A percentile compares a stretch with the other conserved stretches of the same genome.
Evolutionary conservation across 2,113 vertebrate species (phyloP).

Genomic region (Istiophorus platypterus): DNA sequence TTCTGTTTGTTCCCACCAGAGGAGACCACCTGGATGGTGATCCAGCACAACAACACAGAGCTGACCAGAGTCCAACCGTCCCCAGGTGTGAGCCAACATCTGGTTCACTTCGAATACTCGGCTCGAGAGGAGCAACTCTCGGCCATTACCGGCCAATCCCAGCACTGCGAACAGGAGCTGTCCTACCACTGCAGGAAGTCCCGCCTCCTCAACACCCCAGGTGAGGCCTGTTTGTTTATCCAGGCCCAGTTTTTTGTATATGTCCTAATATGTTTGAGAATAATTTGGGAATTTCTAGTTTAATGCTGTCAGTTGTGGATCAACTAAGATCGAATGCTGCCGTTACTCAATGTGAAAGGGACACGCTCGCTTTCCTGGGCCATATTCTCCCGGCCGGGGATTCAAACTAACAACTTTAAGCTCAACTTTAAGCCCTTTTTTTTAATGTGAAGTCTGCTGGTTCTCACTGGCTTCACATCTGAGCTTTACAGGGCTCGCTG

Average conservation of each 20-base stretch:
- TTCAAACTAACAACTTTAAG: too few species aligned
- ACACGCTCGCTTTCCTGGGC: too few species aligned
- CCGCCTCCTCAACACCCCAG: slow-evolving; percentile 89
- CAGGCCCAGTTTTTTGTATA: background rate
- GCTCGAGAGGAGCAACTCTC: slow-evolving; percentile 88
- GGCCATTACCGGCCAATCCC: slow-evolving; percentile 88
- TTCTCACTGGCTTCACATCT: background rate
- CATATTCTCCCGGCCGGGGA: too few species aligned
- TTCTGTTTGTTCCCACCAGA: slow-evolving; percentile 36
- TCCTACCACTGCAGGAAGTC: slow-evolving; percentile 96
- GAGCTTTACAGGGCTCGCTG: background rate
- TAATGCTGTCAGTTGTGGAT: too few species aligned
- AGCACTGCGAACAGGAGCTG: slow-evolving; percentile 93
- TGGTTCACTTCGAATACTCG: slow-evolving; percentile 88
- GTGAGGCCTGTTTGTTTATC: slow-evolving; percentile 69
- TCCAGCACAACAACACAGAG: slow-evolving; percentile 93
- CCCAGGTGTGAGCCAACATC: slow-evolving; percentile 79
- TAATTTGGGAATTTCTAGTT: background rate
- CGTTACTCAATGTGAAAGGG: too few species aligned
- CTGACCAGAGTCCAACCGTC: slow-evolving; percentile 88
- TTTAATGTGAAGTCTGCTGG: background rate
- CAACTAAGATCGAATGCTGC: background rate
- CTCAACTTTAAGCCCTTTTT: too few species aligned
- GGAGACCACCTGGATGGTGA: slow-evolving; percentile 90
- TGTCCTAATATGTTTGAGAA: background rate